Evolutionary conservation across 1,140 invertebrate genomes (phyloP).

Genomic region (Drosophila bipectinata): DNA sequence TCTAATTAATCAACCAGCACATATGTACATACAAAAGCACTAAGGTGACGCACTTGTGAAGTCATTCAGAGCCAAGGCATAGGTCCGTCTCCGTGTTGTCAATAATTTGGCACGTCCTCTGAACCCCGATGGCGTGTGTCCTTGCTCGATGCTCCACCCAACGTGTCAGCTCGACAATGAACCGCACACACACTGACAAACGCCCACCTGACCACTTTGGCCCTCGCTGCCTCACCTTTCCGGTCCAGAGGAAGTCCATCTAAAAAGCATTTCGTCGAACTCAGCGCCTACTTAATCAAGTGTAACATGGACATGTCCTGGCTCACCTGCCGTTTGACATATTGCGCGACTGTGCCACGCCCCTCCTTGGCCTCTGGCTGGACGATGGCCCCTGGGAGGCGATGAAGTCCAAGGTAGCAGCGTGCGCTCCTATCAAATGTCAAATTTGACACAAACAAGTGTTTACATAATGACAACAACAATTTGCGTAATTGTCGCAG

Average conservation of each 20-base stretch:
- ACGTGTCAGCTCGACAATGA: constrained; percentile 38
- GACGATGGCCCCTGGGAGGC: neutral
- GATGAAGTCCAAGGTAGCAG: neutral
- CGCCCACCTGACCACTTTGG: neutral
- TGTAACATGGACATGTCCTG: constrained; percentile 71
- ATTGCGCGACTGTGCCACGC: constrained; percentile 31
- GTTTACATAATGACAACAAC: constrained; percentile 82
- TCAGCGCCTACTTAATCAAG: constrained; percentile 80
- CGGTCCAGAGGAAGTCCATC: constrained; percentile 45
- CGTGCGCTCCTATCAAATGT: constrained; percentile 69
- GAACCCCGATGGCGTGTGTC: constrained; percentile 13
- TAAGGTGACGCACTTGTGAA: constrained; percentile 25
- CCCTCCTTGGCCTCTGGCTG: neutral
- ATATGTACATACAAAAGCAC: constrained; percentile 21
- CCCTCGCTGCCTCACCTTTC: constrained; percentile 17
- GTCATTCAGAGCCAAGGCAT: constrained; percentile 3
- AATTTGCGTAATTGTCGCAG: constrained; percentile 78
- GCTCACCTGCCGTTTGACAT: constrained; percentile 67
- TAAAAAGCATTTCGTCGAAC: constrained; percentile 79
- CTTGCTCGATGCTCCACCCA: neutral
- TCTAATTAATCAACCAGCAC: constrained; percentile 75
- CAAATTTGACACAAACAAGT: constrained; percentile 81
- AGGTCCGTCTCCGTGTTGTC: constrained; percentile 48
- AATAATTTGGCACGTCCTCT: constrained; percentile 78
- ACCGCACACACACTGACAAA: constrained; percentile 9